Percentiles rank a stretch among this genome's conserved stretches.
phyloP scores from a whole-genome alignment of 2,113 vertebrate genomes.

The Apeltes quadracus region DNA sequence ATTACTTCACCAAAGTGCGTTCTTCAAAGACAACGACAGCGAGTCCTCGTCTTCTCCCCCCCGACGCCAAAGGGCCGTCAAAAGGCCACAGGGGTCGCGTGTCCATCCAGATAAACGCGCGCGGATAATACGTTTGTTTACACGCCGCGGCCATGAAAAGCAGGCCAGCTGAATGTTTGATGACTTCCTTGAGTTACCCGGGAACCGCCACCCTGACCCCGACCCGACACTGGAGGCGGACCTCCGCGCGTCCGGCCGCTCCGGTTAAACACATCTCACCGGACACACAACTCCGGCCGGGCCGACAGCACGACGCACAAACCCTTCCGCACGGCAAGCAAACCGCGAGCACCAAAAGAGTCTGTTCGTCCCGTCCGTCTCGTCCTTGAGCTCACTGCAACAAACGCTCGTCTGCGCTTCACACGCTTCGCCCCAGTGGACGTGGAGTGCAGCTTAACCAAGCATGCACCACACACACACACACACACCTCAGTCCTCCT shows the following conservation, averaged over 20 bases:
- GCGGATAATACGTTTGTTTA: constrained; percentile 80
- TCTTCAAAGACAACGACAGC: constrained; percentile 35
- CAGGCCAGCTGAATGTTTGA: constrained; percentile 78
- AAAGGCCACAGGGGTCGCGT: constrained; percentile 48
- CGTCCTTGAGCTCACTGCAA: constrained; percentile 8
- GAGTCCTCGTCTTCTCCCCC: constrained; percentile 57
- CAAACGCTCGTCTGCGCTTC: constrained; percentile 24
- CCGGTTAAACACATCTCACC: constrained; percentile 65
- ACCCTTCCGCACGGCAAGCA: not conserved
- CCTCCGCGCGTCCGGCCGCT: constrained; percentile 54
- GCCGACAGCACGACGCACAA: too few species aligned
- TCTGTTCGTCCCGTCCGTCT: not conserved
- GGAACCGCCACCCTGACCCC: constrained; percentile 63
- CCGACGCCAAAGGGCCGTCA: constrained; percentile 58
- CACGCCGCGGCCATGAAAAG: constrained; percentile 77
- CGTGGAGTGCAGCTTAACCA: constrained; percentile 11
- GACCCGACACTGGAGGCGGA: constrained; percentile 68
- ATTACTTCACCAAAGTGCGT: constrained; percentile 7
- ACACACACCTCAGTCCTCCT: constrained; percentile 35
- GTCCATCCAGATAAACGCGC: constrained; percentile 50
- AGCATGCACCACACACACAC: constrained; percentile 24
- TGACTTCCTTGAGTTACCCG: constrained; percentile 78
- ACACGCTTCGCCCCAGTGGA: constrained; percentile 33
- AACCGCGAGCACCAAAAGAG: not conserved
- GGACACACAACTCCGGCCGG: constrained; percentile 26